These are phyloP conservation scores for Eonycteris spelaea DNA, from an alignment of 2,113 vertebrate genomes.

Conservation along the genomic window DNA sequence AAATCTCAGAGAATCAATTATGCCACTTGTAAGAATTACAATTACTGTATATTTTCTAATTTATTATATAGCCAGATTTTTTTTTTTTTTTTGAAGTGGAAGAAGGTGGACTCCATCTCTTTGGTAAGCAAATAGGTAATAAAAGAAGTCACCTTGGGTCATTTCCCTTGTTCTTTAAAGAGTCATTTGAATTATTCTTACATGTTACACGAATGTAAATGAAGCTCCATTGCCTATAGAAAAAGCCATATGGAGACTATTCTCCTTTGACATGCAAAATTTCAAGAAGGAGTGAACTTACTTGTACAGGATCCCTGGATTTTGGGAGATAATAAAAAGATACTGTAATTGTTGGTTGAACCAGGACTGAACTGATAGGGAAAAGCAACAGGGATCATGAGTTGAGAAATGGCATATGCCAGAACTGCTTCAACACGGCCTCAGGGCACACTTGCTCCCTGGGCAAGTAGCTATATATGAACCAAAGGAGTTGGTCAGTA, in stretches of 20 bases:
- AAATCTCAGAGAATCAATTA: neutral
- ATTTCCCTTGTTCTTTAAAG: neutral
- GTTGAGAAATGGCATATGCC: neutral
- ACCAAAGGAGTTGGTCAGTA: neutral
- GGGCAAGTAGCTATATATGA: neutral
- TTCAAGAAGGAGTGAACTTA: neutral
- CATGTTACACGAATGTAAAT: neutral
- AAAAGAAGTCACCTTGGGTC: neutral
- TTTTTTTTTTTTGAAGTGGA: neutral
- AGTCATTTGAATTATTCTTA: neutral
- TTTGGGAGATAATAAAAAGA: neutral
- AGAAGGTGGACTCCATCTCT: neutral
- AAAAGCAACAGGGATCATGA: neutral
- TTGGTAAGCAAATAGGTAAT: constrained; percentile 6
- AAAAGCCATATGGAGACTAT: neutral
- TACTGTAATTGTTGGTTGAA: neutral
- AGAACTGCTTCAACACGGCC: neutral
- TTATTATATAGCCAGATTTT: neutral
- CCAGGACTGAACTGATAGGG: neutral
- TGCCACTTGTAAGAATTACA: neutral
- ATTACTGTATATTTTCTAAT: neutral
- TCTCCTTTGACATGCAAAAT: neutral
- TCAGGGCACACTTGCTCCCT: neutral
- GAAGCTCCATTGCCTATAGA: neutral
- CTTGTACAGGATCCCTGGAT: neutral